Percentiles rank a stretch among this genome's conserved stretches.
These are phyloP conservation scores for Pocillopora meandrina DNA, from an alignment of 92 coral and sea anemone genomes.

Conservation along the genomic window DNA sequence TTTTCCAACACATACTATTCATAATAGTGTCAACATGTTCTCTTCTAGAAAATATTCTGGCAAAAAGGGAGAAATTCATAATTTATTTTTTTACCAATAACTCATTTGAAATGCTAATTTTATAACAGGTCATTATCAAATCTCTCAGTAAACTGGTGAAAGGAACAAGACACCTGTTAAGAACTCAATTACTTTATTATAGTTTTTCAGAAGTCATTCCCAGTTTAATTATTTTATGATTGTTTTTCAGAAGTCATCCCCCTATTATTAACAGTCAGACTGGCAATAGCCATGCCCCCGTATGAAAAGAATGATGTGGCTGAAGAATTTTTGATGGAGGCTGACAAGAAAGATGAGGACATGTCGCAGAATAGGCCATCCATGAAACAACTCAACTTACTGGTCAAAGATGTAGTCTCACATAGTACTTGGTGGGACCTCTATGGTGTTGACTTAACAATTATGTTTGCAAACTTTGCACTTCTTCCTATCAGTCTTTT, in stretches of 20 bases:
- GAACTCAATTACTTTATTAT: neutral
- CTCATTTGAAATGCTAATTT: slow-evolving; percentile 9
- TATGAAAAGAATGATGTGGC: slow-evolving; percentile 8
- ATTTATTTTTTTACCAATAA: neutral
- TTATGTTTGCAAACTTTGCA: slow-evolving; percentile 44
- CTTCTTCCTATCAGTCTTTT: slow-evolving; percentile 64
- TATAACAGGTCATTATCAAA: neutral
- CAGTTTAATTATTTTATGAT: neutral
- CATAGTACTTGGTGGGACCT: slow-evolving; percentile 87
- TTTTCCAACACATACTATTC: too few species aligned
- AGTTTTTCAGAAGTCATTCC: neutral
- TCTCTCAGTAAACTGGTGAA: neutral
- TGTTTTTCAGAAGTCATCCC: neutral
- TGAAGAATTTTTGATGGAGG: slow-evolving; percentile 3
- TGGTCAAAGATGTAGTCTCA: slow-evolving; percentile 68
- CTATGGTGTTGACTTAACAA: slow-evolving; percentile 76
- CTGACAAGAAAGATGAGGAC: slow-evolving; percentile 17
- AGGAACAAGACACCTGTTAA: neutral
- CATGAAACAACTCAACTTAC: slow-evolving; percentile 53
- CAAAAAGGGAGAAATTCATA: neutral
- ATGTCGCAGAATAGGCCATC: slow-evolving; percentile 54
- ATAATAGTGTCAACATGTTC: neutral
- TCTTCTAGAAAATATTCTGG: neutral
- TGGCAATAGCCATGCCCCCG: slow-evolving; percentile 16
- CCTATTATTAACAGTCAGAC: neutral